Evolutionary conservation across 2,797 vertebrate species (phyloP).

Genomic region (Vipera ursinii): DNA sequence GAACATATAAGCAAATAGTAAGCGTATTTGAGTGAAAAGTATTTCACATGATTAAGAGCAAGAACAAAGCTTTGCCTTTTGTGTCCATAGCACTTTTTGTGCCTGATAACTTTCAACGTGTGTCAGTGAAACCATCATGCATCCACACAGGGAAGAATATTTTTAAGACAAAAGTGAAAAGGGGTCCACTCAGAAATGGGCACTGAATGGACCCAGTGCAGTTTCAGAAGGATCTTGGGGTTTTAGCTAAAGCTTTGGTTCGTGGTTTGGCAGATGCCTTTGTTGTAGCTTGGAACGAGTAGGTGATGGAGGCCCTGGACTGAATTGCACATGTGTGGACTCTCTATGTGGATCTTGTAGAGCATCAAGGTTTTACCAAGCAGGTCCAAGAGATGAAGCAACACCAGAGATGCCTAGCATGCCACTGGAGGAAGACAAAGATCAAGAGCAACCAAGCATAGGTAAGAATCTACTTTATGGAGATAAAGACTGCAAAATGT

Average conservation of each 20-base stretch:
- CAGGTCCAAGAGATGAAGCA: not conserved
- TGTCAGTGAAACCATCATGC: not conserved
- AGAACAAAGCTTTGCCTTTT: not conserved
- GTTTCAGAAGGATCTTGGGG: not conserved
- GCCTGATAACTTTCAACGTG: not conserved
- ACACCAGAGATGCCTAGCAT: not conserved
- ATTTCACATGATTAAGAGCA: not conserved
- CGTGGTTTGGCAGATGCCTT: not conserved
- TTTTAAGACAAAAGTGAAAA: not conserved
- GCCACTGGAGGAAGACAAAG: not conserved
- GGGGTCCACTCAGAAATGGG: not conserved
- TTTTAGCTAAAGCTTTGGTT: not conserved
- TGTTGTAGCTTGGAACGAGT: not conserved
- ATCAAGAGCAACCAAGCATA: not conserved
- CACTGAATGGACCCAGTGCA: not conserved
- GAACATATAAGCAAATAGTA: not conserved
- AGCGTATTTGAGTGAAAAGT: not conserved
- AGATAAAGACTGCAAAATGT: not conserved
- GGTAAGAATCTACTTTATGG: not conserved
- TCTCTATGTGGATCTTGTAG: not conserved
- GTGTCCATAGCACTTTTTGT: not conserved
- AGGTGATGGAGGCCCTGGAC: not conserved
- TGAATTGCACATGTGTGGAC: not conserved
- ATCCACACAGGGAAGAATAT: not conserved
- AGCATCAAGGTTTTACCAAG: not conserved